Evolutionary conservation across 2,113 vertebrate genomes (phyloP).

Genomic region (Sorex araneus): DNA sequence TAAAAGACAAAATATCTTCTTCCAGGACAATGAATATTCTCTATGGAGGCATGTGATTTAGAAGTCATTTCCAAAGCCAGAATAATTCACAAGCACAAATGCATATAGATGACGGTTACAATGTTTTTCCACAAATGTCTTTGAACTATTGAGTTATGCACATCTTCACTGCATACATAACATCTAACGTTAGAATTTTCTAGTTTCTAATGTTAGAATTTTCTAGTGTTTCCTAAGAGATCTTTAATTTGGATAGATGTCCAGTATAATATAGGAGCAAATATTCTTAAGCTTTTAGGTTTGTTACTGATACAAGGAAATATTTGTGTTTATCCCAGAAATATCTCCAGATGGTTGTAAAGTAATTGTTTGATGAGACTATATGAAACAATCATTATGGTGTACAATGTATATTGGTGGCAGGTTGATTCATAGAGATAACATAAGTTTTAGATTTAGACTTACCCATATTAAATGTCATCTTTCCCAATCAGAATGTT

Average conservation of each 20-base stretch:
- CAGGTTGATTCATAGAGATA: background rate
- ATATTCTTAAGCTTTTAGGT: background rate
- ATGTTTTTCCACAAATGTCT: background rate
- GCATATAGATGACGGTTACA: background rate
- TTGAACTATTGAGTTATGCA: background rate
- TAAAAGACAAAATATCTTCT: background rate
- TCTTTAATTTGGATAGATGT: background rate
- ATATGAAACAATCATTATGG: background rate
- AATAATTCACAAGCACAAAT: background rate
- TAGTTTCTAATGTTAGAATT: no score
- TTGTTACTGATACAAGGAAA: slow-evolving; percentile 2
- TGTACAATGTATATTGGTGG: rapidly evolving
- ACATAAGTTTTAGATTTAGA: background rate
- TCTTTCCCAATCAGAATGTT: background rate
- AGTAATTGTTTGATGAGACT: no score
- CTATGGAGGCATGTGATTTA: background rate
- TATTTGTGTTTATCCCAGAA: background rate
- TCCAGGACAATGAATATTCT: background rate
- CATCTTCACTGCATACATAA: background rate
- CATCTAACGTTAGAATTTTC: background rate
- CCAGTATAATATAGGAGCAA: background rate
- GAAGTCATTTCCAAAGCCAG: slow-evolving; percentile 14
- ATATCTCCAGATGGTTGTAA: background rate
- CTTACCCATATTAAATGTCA: background rate
- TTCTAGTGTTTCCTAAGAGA: background rate